phyloP scores from a whole-genome alignment of 2,797 vertebrate species.

The Phrynocephalus vlangalii region DNA sequence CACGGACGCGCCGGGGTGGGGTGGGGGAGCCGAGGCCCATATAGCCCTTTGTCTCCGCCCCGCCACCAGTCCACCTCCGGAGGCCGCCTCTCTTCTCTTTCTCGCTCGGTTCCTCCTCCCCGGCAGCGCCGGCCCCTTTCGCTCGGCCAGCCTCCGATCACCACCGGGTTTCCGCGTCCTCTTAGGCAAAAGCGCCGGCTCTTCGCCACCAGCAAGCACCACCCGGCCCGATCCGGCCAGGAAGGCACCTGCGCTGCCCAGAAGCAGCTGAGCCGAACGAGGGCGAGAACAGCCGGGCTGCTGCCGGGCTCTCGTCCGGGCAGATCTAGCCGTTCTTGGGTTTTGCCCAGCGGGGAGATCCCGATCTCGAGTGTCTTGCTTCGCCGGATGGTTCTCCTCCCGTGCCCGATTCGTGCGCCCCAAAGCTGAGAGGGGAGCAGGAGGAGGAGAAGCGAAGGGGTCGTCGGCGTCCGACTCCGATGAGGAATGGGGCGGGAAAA shows the following conservation, averaged over 20 bases:
- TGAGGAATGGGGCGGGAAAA: conserved; percentile 74
- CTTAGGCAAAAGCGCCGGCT: background rate
- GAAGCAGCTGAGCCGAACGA: no score
- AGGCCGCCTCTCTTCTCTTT: background rate
- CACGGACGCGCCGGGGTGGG: background rate
- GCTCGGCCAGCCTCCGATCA: background rate
- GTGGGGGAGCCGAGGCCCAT: background rate
- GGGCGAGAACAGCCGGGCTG: no score
- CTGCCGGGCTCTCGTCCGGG: background rate
- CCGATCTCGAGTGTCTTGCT: no score
- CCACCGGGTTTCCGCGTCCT: no score
- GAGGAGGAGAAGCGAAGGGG: conserved; percentile 1
- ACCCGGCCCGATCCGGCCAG: background rate
- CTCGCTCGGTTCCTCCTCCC: background rate
- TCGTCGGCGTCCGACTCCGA: conserved; percentile 53
- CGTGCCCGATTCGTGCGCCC: conserved; percentile 42
- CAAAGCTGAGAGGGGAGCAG: background rate
- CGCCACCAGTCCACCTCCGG: background rate
- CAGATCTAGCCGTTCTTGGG: background rate
- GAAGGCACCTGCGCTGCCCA: conserved; percentile 12
- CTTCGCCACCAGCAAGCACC: background rate
- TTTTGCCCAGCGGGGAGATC: background rate
- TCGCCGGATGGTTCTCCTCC: background rate
- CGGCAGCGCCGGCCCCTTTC: background rate
- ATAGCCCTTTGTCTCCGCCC: background rate